A percentile compares a stretch with the other conserved stretches of the same genome.
These are phyloP conservation scores for Ormia ochracea DNA, from an alignment of 2,888 invertebrate genomes.

Conservation along the genomic window DNA sequence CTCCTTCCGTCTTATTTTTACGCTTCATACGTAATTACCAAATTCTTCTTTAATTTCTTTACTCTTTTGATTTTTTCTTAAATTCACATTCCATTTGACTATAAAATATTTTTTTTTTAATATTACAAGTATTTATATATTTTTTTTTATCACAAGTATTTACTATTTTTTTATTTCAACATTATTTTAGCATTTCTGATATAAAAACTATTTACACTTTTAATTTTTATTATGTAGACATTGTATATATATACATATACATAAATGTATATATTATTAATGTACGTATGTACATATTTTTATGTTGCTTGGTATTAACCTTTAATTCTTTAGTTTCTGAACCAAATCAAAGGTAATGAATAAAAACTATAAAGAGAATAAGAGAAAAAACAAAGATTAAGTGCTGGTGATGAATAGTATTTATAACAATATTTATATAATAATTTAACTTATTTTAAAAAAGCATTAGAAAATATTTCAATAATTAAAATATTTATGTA, in stretches of 20 bases:
- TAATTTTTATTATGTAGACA: conserved; percentile 10
- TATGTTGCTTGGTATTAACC: conserved; percentile 18
- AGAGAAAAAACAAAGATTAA: not conserved
- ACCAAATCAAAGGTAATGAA: conserved; percentile 44
- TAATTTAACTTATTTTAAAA: no score
- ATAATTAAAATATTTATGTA: no score
- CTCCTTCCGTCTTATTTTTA: conserved; percentile 9
- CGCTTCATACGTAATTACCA: conserved; percentile 38
- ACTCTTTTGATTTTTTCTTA: conserved; percentile 1
- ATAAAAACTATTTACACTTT: conserved; percentile 51
- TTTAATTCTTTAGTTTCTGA: conserved; percentile 42
- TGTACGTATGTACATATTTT: conserved; percentile 4
- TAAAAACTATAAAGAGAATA: conserved; percentile 53
- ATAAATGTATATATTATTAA: no score
- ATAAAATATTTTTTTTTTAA: conserved; percentile 46
- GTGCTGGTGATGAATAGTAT: not conserved
- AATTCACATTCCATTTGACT: conserved; percentile 48
- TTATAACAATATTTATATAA: no score
- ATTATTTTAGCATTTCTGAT: conserved; percentile 15
- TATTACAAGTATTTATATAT: no score
- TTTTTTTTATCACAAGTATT: no score
- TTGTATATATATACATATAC: conserved; percentile 27
- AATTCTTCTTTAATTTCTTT: conserved; percentile 6
- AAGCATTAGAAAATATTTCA: no score
- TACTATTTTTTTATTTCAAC: conserved; percentile 5